Base-by-base conservation (phyloP, 2,888 invertebrate genomes). In the Glyphotaelius pellucidus region DNA sequence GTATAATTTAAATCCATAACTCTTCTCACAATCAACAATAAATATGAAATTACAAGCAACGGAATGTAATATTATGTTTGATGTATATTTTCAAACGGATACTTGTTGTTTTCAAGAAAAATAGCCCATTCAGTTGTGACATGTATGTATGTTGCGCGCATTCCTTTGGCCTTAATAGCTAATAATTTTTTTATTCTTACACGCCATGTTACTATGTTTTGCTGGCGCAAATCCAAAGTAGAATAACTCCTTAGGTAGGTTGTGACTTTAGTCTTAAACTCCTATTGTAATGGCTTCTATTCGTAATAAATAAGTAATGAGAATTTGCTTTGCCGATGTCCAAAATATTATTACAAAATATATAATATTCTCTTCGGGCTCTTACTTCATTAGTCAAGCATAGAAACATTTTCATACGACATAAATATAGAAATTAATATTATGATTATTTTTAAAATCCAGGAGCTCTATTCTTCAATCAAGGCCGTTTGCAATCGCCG, bases 81-180 rank as follows among this genome's bases (percentile, higher is more conserved):
- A n/a, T 67, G 9, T 67, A 25, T n/a, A 25, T 67, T 67, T 67
- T 25, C n/a, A 67, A 67, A 19, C 67, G 9, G 67, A n/a, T 9
- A 67, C 19, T 15, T 81, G 81, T 81, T 81, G 81, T 31, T 81
- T 31, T 81, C 32, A 12, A 15, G 15, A 81, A 9, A 81, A 81
- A 32, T 30, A 81, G 81, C 31, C 31, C 15, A 81, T 81, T 31
- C 32, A 31, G 32, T 31, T 67, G 19, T 32, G 31, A 81, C 32
- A 31, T 32, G 15, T 31, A 19, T 32, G 32, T 31, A 7, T 85
- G 85, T 85, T 32, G 30, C 38, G 85, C 85, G 85, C 85, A 85
- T 85, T 85, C 85, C 85, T 35, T 85, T 85, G 32, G 85, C 85
- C 85, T 85, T 85, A 85, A 32, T 38, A 85, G 85, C 42, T 15